Base-by-base conservation (phyloP, 2,113 vertebrate species). In the Microcebus lehilahytsara region DNA sequence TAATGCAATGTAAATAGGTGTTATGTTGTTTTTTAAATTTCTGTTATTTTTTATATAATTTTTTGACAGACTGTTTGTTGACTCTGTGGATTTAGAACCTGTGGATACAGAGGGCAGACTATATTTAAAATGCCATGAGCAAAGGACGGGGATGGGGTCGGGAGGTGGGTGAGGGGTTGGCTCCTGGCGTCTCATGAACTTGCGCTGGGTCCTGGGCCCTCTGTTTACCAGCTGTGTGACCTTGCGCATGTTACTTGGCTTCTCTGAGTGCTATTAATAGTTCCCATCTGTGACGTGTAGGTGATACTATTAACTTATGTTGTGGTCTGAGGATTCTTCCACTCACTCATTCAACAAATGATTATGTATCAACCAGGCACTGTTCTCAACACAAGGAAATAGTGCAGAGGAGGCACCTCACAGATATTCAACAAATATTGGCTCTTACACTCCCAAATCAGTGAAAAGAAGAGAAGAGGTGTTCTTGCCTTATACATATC, bases 341-440 rank as follows among this genome's bases (percentile, higher is more conserved):
- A 11, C 22, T 42, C 0, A 0, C 34, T 34, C 19, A 1, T 22
- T 49, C 30, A 23, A 20, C 22, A 42, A 30, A 8, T 5, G 9
- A 2, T 9, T 11, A 0, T 20, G 40, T 4, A 2, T 42, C 5
- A 2, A 1, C 51, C 3, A 2, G 40, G 23, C 5, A 2, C 27
- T 6, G 17, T 51, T 11, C 67, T 40, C 25, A 11, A 40, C 27
- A 25, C 13, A 0, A 46, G 71, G 25, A 64, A 7, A 8, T 3
- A 37, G 13, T 0, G 6, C 71, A 19, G 67, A 22, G 23, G 4
- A 14, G 46, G 25, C 11, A 0, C 0, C 51, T 37, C 0, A 5
- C 14, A 19, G 23, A 30, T 17, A 4, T 11, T 58, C 13, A 27
- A 5, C 37, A 32, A 8, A 34, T 22, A 3, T 11, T 2, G 17